Evolutionary conservation across 2,888 invertebrate genomes (phyloP), one percentile per base, ranked within the genome.

Genomic region (Lissonota sp.): DNA sequence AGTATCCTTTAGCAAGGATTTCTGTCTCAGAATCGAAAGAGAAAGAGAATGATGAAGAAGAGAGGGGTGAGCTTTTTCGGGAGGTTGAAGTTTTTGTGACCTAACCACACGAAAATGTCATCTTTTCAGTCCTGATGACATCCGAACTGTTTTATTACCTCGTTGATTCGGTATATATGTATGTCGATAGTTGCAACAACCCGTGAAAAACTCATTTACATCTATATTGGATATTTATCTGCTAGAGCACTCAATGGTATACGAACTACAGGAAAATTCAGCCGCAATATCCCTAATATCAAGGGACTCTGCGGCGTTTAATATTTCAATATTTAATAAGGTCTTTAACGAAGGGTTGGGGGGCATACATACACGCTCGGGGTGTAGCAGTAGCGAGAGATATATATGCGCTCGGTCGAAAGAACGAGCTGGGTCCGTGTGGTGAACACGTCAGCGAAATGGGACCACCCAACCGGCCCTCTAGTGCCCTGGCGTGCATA

Each of bases 391-490:
- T 87, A 89, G 89, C 89, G 89, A 89, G 88, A 60, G 66, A 74
- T 79, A 83, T 78, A 75, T 74, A 77, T 58, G 73, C 73, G 77
- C 64, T 66, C 74, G 70, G 40, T 49, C 73, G 70, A 79, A 66
- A 62, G 77, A 71, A 73, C 86, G 89, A 88, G 88, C 88, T 86
- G 89, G 90, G 89, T 87, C 89, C 88, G 89, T 87, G 90, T 89
- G 89, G 90, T 86, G 89, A 90, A 90, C 90, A 89, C 90, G 89
- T 90, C 90, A 90, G 90, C 90, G 89, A 87, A 90, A 90, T 90
- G 90, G 90, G 90, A 90, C 90, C 90, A 90, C 90, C 90, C 90
- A 90, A 89, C 89, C 62, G 87, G 90, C 87, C 84, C 89, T 70
- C 74, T 89, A 87, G 89, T 88, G 89, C 89, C 89, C 86, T 80